A percentile compares a stretch with the other conserved stretches of the same genome.
Conservation (phyloP, 2,888 invertebrate genomes). For the Abscondita cerata region DNA sequence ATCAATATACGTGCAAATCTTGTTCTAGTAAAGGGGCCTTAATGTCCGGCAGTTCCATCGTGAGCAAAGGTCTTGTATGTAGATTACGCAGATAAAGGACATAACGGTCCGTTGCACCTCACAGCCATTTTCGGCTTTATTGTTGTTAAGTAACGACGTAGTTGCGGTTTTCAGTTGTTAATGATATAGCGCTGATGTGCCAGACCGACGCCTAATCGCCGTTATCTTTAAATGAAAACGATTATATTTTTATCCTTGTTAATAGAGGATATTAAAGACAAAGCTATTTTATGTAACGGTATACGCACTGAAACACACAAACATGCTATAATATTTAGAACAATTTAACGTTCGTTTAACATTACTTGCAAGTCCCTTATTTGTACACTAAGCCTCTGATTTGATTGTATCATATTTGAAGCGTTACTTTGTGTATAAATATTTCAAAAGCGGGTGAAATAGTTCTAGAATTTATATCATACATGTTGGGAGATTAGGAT, state of each 20-base stretch:
- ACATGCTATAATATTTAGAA: constrained; percentile 30
- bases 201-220: constrained; percentile 43
- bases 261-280: constrained; percentile 37
- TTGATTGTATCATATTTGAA: constrained; percentile 27
- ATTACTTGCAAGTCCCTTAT: constrained; percentile 23
- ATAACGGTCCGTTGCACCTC: constrained; percentile 56
- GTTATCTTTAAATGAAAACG: constrained; percentile 44
- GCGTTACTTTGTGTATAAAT: constrained; percentile 18
- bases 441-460: constrained; percentile 22
- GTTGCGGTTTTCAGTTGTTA: constrained; percentile 57
- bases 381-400: constrained; percentile 20
- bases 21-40: constrained; percentile 34
- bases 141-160: constrained; percentile 57
- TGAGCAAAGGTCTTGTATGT: constrained; percentile 48
- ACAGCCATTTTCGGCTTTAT: constrained; percentile 56
- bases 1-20: constrained; percentile 18
- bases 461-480: constrained; percentile 19
- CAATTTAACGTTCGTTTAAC: constrained; percentile 29
- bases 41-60: constrained; percentile 33
- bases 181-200: constrained; percentile 49
- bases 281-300: constrained; percentile 28
- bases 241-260: constrained; percentile 43
- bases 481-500: no score
- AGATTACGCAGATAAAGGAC: constrained; percentile 59
- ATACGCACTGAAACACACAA: constrained; percentile 23